A percentile compares a stretch with the other conserved stretches of the same genome.
phyloP scores from a whole-genome alignment of 1,140 invertebrate genomes.

The Nomia melanderi region DNA sequence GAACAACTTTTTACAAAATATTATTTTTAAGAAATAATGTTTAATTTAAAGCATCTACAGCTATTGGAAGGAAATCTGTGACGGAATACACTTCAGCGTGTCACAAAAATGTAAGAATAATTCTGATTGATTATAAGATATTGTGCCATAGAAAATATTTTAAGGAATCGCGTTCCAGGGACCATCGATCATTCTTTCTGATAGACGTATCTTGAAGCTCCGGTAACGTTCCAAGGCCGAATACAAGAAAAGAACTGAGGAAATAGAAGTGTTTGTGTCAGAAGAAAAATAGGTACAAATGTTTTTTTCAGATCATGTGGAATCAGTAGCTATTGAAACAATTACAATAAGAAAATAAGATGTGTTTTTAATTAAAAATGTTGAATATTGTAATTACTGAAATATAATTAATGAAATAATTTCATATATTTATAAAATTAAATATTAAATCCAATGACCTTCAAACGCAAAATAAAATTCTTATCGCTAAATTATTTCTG shows the following conservation, averaged over 20 bases:
- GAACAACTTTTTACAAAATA: too few species aligned
- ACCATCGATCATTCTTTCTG: slow-evolving; percentile 36
- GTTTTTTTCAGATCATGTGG: too few species aligned
- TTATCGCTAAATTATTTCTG: too few species aligned
- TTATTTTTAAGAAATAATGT: too few species aligned
- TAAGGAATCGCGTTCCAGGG: not conserved
- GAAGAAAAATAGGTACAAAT: not conserved
- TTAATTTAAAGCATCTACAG: not conserved
- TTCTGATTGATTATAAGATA: slow-evolving; percentile 34
- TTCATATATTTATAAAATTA: too few species aligned
- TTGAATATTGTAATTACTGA: too few species aligned
- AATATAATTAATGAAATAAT: too few species aligned
- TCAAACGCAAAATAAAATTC: too few species aligned
- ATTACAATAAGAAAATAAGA: too few species aligned
- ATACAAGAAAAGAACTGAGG: not conserved
- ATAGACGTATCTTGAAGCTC: slow-evolving; percentile 28
- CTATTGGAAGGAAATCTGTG: not conserved
- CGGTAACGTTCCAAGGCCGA: slow-evolving; percentile 10
- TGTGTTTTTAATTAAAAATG: too few species aligned
- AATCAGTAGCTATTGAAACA: too few species aligned
- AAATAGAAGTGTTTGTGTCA: slow-evolving; percentile 1
- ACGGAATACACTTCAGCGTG: not conserved
- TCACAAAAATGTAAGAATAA: not conserved
- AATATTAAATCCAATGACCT: too few species aligned
- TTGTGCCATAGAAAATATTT: slow-evolving; percentile 17